Evolutionary conservation across 2,797 vertebrate species (phyloP), one percentile per base, ranked within the genome.

Genomic region (Anguilla marmorata): DNA sequence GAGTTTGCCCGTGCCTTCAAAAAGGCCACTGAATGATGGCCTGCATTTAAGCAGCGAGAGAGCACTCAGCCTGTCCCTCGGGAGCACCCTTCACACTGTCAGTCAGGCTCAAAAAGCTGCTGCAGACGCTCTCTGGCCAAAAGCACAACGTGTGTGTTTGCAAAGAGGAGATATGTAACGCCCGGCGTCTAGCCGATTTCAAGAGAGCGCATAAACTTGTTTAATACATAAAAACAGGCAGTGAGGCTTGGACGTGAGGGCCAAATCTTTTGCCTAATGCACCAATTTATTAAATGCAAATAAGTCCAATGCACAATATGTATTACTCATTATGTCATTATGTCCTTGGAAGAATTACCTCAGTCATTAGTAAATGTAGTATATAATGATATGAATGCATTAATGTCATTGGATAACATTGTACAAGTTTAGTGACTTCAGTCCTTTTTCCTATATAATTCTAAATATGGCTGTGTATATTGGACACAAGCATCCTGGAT

Each of bases 41-140:
- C 33, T 45, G 37, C 21, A 80, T 45, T 80, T 80, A 80, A 80
- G 12, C 41, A 5, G 33, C 24, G 7, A 45, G 14, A 80, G 76
- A 21, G 76, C 37, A 41, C 37, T 37, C 21, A 6, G 33, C 14
- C 33, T 19, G 14, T 80, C 76, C 19, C 33, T 48, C 19, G 6
- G 41, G 76, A 80, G 14, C 21, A 7, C 76, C 21, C 76, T 79
- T 80, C 76, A 24, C 11, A 6, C 76, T 48, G 41, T 80, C 76
- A 80, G 30, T 74, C 69, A 74, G 27, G 37, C 76, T 80, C 33
- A 80, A 48, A 80, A 48, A 79, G 12, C 74, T 79, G 14, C 72
- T 12, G 30, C 27, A 41, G 33, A 30, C 74, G 16, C 5, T 52
- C 76, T 80, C 33, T 48, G 24, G 5, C 16, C 14, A 48, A 9